phyloP scores from a whole-genome alignment of 1,140 invertebrate species.

The Doryteuthis pealeii region DNA sequence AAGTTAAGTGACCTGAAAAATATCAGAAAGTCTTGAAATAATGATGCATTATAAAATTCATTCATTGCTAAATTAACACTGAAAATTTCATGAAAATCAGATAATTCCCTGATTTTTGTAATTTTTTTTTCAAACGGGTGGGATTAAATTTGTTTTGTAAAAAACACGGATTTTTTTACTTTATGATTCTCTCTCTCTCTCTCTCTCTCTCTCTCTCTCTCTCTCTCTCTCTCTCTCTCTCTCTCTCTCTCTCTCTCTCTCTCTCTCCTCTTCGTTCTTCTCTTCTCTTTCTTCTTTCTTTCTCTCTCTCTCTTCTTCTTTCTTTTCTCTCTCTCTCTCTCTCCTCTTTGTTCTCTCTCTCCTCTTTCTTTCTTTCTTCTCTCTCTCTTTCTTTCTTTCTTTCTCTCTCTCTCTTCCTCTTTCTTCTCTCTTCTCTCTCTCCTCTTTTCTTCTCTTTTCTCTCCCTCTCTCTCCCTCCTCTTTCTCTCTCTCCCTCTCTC shows the following conservation, averaged over 20 bases:
- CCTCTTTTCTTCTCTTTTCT: constrained; percentile 12
- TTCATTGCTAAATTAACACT: too few relatives aligned
- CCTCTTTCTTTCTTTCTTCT: constrained; percentile 15
- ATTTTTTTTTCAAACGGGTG: too few relatives aligned
- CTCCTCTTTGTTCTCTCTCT: constrained; percentile 13
- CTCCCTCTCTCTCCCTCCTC: constrained; percentile 16
- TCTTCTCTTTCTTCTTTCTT: constrained; percentile 5
- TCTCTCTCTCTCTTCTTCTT: constrained; percentile 2
- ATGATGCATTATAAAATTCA: too few relatives aligned
- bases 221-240: constrained; percentile 13
- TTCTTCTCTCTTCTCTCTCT: constrained; percentile 5
- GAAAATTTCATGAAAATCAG: too few relatives aligned
- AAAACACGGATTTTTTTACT: too few relatives aligned
- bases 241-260: constrained; percentile 8
- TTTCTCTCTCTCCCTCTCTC: constrained; percentile 11
- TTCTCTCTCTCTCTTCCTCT: constrained; percentile 6
- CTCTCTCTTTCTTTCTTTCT: constrained; percentile 10
- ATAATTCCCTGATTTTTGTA: too few relatives aligned
- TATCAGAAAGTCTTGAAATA: too few relatives aligned
- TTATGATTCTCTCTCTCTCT: too few relatives aligned
- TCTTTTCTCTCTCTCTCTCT: constrained; percentile 16
- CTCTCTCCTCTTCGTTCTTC: constrained; percentile 12
- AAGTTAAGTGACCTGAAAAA: too few relatives aligned
- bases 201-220: constrained; percentile 15
- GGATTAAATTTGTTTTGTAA: too few relatives aligned